phyloP scores from a whole-genome alignment of 2,113 vertebrate genomes.

The Phylloscopus whistleri region DNA sequence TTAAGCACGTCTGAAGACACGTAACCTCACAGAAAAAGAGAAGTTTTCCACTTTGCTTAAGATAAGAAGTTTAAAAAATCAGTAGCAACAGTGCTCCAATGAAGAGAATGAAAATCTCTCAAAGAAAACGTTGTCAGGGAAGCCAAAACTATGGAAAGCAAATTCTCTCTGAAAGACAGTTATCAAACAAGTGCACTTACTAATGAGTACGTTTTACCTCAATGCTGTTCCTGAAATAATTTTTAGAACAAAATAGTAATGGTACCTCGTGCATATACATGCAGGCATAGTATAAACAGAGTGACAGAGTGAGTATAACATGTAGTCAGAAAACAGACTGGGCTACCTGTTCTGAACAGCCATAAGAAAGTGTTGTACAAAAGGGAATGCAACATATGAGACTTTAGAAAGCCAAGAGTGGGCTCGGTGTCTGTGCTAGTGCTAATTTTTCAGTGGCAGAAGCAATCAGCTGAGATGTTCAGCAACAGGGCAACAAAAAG shows the following conservation, averaged over 20 bases:
- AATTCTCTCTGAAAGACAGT: background rate
- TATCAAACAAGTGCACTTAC: background rate
- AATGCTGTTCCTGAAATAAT: background rate
- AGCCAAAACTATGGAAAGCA: background rate
- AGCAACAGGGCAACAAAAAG: background rate
- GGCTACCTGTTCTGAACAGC: background rate
- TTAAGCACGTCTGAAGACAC: background rate
- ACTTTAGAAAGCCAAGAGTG: background rate
- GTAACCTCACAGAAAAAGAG: background rate
- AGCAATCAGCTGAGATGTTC: background rate
- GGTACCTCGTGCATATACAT: background rate
- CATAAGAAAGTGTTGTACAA: background rate
- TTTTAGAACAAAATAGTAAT: background rate
- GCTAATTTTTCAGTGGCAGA: background rate
- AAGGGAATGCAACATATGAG: background rate
- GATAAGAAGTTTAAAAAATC: background rate
- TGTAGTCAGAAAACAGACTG: background rate
- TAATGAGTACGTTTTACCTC: background rate
- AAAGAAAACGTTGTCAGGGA: background rate
- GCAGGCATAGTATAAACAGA: background rate
- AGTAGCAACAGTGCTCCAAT: background rate
- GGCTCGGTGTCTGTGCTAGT: background rate
- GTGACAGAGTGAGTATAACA: background rate
- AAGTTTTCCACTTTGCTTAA: background rate
- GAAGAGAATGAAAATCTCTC: background rate